These are phyloP conservation scores for Philantomba maxwellii DNA, from an alignment of 2,113 vertebrate genomes.

Conservation along the genomic window DNA sequence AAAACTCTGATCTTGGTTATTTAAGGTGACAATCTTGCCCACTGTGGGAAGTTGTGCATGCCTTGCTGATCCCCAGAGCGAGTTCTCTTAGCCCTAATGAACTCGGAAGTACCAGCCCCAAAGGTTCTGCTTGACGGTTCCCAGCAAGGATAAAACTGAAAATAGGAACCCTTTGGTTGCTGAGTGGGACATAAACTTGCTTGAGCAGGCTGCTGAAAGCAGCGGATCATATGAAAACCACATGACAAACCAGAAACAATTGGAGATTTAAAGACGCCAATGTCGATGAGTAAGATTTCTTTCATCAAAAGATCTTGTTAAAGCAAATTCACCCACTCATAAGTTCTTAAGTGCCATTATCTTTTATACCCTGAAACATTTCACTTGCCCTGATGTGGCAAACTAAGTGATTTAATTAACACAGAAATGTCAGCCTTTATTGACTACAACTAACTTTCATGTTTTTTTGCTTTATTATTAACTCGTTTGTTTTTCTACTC, in stretches of 20 bases:
- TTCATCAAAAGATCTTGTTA: slow-evolving; percentile 31
- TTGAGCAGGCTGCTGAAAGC: slow-evolving; percentile 18
- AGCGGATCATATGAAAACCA: slow-evolving; percentile 41
- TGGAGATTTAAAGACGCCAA: slow-evolving; percentile 34
- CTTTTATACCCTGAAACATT: not conserved
- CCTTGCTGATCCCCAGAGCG: not conserved
- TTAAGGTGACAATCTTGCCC: not conserved
- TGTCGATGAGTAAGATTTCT: slow-evolving; percentile 32
- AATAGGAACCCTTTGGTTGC: slow-evolving; percentile 54
- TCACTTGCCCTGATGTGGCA: not conserved
- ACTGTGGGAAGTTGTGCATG: not conserved
- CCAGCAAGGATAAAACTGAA: slow-evolving; percentile 52
- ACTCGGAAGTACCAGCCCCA: not conserved
- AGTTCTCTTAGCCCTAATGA: not conserved
- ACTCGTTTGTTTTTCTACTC: not conserved
- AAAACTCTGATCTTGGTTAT: not conserved
- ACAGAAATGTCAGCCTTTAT: not conserved
- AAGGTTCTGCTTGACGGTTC: not conserved
- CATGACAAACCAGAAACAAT: slow-evolving; percentile 54
- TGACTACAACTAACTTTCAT: not conserved
- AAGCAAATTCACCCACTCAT: slow-evolving; percentile 39
- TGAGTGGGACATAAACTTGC: slow-evolving; percentile 46
- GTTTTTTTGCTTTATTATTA: not conserved
- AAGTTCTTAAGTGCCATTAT: not conserved
- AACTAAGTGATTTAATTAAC: slow-evolving; percentile 7